phyloP scores from a whole-genome alignment of 2,113 vertebrate genomes.

The Speoplatyrhinus poulsoni region DNA sequence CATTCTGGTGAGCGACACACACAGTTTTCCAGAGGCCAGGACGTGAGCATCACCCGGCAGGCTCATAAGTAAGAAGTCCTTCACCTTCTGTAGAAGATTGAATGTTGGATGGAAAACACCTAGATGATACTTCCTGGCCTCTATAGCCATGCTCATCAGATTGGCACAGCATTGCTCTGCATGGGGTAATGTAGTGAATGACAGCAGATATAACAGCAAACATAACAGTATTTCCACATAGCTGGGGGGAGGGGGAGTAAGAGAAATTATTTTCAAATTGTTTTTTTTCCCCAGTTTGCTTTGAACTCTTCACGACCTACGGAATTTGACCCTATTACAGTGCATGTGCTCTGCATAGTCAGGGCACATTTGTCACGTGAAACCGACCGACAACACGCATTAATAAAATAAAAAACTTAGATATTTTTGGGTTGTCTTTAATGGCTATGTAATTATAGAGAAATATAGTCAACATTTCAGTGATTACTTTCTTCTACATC shows the following conservation, averaged over 20 bases:
- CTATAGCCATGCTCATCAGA: conserved; percentile 66
- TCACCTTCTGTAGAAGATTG: conserved; percentile 69
- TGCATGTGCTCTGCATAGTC: conserved; percentile 13
- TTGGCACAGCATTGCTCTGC: conserved; percentile 61
- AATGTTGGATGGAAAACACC: conserved; percentile 85
- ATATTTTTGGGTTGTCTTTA: no score
- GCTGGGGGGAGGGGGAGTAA: not conserved
- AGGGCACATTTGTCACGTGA: conserved; percentile 10
- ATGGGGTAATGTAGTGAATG: conserved; percentile 1
- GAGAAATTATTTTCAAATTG: not conserved
- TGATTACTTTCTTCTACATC: not conserved
- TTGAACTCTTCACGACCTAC: conserved; percentile 23
- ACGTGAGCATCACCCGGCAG: conserved; percentile 85
- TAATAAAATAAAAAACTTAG: no score
- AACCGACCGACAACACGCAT: no score
- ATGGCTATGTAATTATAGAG: no score
- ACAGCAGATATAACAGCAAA: not conserved
- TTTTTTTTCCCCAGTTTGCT: conserved; percentile 1
- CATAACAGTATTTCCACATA: not conserved
- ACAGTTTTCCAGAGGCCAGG: conserved; percentile 76
- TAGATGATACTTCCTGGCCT: conserved; percentile 76
- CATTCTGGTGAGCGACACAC: conserved; percentile 87
- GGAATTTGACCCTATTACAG: conserved; percentile 40
- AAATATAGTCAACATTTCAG: no score
- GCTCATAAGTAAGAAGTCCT: conserved; percentile 60